These are phyloP conservation scores for Antheraea pernyi DNA, from an alignment of 1,140 invertebrate species.

Conservation along the genomic window DNA sequence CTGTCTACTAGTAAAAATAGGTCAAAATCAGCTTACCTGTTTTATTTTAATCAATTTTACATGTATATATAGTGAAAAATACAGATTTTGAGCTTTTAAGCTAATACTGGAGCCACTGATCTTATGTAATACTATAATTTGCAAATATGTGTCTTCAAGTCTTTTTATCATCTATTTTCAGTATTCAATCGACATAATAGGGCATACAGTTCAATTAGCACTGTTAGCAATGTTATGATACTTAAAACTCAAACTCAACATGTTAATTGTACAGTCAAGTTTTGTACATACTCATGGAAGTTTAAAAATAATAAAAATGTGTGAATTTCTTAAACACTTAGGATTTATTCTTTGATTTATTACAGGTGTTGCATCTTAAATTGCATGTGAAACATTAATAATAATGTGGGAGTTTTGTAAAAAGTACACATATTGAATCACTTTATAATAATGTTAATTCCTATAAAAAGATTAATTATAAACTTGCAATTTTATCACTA, in stretches of 20 bases:
- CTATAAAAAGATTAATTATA: too few species aligned
- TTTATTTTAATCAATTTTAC: too few species aligned
- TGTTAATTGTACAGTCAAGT: not conserved
- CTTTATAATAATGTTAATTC: too few species aligned
- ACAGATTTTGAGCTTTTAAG: too few species aligned
- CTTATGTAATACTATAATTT: not conserved
- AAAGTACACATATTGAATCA: too few species aligned
- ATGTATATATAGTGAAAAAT: too few species aligned
- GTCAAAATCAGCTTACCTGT: too few species aligned
- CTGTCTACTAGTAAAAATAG: too few species aligned
- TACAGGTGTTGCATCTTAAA: not conserved
- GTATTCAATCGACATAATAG: not conserved
- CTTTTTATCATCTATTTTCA: not conserved
- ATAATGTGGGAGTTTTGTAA: too few species aligned
- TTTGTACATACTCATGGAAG: not conserved
- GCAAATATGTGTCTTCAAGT: not conserved
- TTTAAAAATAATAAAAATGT: slow-evolving; percentile 1
- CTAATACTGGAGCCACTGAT: too few species aligned
- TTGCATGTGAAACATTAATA: too few species aligned
- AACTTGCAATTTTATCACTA: too few species aligned
- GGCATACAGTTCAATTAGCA: not conserved
- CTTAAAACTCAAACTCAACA: not conserved
- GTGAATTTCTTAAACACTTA: not conserved
- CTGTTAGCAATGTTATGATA: not conserved
- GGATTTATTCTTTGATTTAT: not conserved